phyloP scores from a whole-genome alignment of 2,113 vertebrate genomes.

The Sturnira hondurensis region DNA sequence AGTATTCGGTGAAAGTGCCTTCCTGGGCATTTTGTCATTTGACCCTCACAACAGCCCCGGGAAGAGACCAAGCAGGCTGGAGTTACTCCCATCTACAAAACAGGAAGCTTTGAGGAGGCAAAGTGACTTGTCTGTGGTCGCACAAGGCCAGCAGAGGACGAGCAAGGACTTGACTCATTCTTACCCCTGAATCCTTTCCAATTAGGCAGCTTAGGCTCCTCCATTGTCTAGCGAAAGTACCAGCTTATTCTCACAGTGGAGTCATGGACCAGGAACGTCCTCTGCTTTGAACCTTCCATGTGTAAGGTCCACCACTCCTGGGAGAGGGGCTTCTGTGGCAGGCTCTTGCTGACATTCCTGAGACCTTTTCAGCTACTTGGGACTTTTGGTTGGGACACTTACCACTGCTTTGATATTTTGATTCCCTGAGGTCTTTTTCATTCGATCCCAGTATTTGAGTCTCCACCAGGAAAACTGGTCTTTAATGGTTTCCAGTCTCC shows the following conservation, averaged over 20 bases:
- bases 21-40: background rate
- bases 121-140: background rate
- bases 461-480: background rate
- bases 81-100: background rate
- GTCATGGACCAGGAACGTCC: background rate
- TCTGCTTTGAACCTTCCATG: background rate
- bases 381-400: background rate
- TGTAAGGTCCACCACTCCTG: background rate
- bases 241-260: background rate
- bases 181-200: conserved; percentile 20
- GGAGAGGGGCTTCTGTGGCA: background rate
- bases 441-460: background rate
- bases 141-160: background rate
- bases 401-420: background rate
- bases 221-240: background rate
- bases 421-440: background rate
- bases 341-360: background rate
- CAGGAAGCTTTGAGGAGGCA: background rate
- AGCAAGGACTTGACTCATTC: conserved; percentile 11
- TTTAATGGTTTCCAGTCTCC: background rate
- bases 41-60: background rate
- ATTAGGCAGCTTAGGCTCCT: background rate
- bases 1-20: background rate
- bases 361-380: background rate
- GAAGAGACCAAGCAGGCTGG: background rate